Base-by-base conservation (phyloP, 1,140 invertebrate species). In the Amyelois transitella region DNA sequence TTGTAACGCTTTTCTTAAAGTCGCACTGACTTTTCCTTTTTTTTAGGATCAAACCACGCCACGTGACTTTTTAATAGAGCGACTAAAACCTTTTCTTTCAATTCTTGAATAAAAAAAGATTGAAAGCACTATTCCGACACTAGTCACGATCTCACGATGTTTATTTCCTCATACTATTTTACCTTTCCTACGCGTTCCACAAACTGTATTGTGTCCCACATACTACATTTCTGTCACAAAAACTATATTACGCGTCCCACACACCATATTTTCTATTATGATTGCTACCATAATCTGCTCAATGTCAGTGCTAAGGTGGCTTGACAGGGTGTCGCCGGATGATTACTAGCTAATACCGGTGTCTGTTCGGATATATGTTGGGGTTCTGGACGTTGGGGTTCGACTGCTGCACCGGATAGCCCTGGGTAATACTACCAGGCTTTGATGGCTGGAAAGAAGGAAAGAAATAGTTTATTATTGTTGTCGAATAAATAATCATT, bases 341-440 rank as follows among this genome's bases (percentile, higher is more conserved):
- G 18, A 72, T 45, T 45, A 70, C 52, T 62, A 70, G 69, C 75
- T 85, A 89, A 76, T 89, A 88, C 22, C 86, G 77, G 56, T 88
- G 86, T 63, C 86, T 65, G 62, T 74, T 85, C 1, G 84, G 86
- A 61, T 88, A 88, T 53, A 87, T 80, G 53, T 82, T 86, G 3
- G 76, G 78, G 68, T 81, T 88, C 66, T 86, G 86, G 2, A 87
- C 85, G 25, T 81, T 81, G 3, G 82, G 75, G 57, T 84, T 86
- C 18, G 77, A 75, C 56, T 88, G 88, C 25, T 87, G 83, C 0
- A 89, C 86, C 0, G 86, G 86, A 59, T 89, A 89, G 5, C 88
- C 88, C 58, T 88, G 84, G 0, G 88, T 88, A 20, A 89, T 89
- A 44, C 85, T 85, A 53, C 86, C 86, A 2, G 83, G 81, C 56